Conservation (phyloP, 2,797 vertebrate species). For the Sebastes baramenuke region DNA sequence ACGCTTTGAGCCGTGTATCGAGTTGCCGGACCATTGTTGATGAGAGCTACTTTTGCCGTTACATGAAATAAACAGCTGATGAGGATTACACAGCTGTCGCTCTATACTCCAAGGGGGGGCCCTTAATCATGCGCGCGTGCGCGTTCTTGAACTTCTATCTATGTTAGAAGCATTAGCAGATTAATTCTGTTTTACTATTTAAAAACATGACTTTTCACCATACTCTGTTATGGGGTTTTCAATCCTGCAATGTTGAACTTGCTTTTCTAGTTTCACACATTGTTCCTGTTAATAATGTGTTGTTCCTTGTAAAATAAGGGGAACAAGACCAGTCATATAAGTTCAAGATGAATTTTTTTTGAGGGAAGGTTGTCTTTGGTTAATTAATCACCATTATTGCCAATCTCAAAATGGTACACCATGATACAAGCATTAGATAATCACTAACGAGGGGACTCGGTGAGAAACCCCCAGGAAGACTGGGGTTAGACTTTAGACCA, state of each 20-base stretch:
- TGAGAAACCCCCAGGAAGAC: not conserved
- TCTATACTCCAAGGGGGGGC: slow-evolving; percentile 16
- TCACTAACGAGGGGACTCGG: not conserved
- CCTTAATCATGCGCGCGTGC: slow-evolving; percentile 27
- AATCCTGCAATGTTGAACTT: not conserved
- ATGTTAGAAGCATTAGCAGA: not conserved
- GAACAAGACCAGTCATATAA: not conserved
- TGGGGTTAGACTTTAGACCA: not conserved
- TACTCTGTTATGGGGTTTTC: not conserved
- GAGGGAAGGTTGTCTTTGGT: not conserved
- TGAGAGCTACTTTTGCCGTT: slow-evolving; percentile 65
- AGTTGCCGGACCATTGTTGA: slow-evolving; percentile 79
- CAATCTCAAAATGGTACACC: not conserved
- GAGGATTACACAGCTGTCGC: slow-evolving; percentile 76
- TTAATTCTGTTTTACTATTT: not conserved
- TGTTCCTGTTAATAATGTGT: not conserved
- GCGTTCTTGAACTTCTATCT: not conserved
- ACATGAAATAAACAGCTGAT: slow-evolving; percentile 82
- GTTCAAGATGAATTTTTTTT: not conserved
- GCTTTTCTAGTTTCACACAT: slow-evolving; percentile 21
- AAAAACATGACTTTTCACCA: rapidly evolving
- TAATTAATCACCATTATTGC: not conserved
- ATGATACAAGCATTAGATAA: not conserved
- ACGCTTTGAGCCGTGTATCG: slow-evolving; percentile 57
- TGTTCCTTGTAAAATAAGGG: not conserved